phyloP scores from a whole-genome alignment of 2,888 invertebrate genomes.

The Lithodes maja region DNA sequence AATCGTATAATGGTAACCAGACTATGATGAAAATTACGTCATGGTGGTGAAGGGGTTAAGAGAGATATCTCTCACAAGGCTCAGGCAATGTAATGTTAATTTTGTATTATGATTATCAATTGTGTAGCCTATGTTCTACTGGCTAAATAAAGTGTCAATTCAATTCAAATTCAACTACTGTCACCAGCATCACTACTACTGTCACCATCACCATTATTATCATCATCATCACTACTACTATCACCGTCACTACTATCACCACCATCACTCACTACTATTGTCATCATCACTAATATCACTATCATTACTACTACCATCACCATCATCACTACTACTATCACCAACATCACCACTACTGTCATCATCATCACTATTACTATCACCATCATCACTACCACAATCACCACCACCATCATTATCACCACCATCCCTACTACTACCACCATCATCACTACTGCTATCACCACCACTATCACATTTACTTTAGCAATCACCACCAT shows the following conservation, averaged over 20 bases:
- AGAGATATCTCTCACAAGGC: too few species aligned
- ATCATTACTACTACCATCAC: conserved; percentile 9
- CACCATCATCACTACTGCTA: neutral
- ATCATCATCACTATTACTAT: neutral
- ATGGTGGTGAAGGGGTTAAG: too few species aligned
- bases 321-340: neutral
- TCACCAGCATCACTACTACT: neutral
- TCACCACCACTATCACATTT: too few species aligned
- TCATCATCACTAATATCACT: neutral
- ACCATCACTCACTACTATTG: neutral
- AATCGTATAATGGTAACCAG: too few species aligned
- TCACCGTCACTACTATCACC: conserved; percentile 1
- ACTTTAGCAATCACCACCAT: too few species aligned
- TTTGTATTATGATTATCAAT: too few species aligned
- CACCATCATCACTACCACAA: neutral
- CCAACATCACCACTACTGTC: neutral
- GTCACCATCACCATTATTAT: conserved; percentile 4
- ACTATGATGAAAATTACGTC: too few species aligned
- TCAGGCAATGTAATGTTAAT: too few species aligned
- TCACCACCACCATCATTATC: neutral
- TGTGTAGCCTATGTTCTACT: neutral
- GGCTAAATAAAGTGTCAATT: neutral
- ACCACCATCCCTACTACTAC: neutral
- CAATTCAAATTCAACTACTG: neutral
- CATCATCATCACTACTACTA: neutral